phyloP scores from a whole-genome alignment of 2,888 invertebrate genomes.

The Bombylius discolor region DNA sequence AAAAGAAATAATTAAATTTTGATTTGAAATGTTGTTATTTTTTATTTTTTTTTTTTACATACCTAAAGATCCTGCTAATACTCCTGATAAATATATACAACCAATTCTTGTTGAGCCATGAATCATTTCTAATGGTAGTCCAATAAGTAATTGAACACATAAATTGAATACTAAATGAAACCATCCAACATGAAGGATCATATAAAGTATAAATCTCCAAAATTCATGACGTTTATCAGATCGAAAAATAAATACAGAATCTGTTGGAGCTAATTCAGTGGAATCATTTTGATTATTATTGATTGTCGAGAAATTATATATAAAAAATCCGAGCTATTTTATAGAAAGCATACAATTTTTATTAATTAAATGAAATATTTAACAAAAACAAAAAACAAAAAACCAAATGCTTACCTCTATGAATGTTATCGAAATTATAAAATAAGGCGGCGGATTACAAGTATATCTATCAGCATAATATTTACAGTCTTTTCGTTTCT shows the following conservation, averaged over 20 bases:
- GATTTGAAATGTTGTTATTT: conserved; percentile 17
- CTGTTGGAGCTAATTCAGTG: conserved; percentile 46
- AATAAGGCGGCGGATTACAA: too few relatives aligned
- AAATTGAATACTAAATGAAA: conserved; percentile 91
- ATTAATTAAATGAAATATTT: too few relatives aligned
- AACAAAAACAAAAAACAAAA: too few relatives aligned
- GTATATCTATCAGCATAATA: too few relatives aligned
- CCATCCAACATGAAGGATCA: conserved; percentile 93
- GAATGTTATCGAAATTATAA: too few relatives aligned
- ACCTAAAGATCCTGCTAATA: conserved; percentile 63
- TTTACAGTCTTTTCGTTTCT: too few relatives aligned
- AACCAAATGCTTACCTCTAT: too few relatives aligned
- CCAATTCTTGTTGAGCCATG: conserved; percentile 84
- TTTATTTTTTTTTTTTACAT: too few relatives aligned
- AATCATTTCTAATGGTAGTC: conserved; percentile 92
- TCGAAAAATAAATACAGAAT: conserved; percentile 87
- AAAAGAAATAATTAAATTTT: background rate
- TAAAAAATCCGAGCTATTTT: background rate
- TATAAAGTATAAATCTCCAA: conserved; percentile 90
- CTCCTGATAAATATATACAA: conserved; percentile 85
- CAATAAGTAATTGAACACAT: conserved; percentile 84
- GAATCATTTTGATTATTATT: conserved; percentile 34
- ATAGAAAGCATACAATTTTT: too few relatives aligned
- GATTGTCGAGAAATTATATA: background rate
- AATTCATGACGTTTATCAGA: conserved; percentile 82